Conservation (phyloP, 2,113 vertebrate genomes). For the Chroicocephalus ridibundus region DNA sequence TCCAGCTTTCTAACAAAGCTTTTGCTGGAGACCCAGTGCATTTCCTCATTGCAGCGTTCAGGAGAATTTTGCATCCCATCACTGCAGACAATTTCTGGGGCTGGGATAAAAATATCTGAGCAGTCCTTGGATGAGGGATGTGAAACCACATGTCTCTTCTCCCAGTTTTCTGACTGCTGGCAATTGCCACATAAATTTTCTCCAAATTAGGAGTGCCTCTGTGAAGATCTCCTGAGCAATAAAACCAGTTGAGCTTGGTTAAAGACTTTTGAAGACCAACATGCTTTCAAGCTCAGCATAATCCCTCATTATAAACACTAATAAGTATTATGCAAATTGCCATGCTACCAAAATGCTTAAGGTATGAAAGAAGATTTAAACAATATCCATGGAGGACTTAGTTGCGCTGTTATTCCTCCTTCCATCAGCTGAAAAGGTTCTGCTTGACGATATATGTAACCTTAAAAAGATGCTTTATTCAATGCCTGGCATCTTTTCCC, state of each 20-base stretch:
- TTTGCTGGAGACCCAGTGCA: not conserved
- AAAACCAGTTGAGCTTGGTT: conserved; percentile 1
- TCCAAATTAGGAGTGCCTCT: not conserved
- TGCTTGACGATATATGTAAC: not conserved
- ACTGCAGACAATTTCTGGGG: not conserved
- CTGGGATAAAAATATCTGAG: not conserved
- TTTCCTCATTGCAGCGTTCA: not conserved
- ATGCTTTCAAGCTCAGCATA: not conserved
- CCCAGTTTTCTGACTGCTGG: not conserved
- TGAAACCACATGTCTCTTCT: not conserved
- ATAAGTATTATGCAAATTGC: not conserved
- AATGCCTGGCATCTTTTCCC: not conserved
- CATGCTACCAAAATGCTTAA: not conserved
- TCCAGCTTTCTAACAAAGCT: not conserved
- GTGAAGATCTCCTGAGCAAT: not conserved
- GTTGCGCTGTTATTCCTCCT: not conserved
- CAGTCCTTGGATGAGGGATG: not conserved
- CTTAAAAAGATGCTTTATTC: not conserved
- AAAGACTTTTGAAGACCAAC: not conserved
- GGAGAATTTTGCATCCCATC: not conserved
- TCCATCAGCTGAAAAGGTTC: not conserved
- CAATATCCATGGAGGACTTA: not conserved
- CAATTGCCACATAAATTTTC: not conserved
- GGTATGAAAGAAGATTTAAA: not conserved
- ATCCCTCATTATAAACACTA: not conserved